phyloP scores from a whole-genome alignment of 2,888 invertebrate genomes.

The Yponomeuta cagnagella region DNA sequence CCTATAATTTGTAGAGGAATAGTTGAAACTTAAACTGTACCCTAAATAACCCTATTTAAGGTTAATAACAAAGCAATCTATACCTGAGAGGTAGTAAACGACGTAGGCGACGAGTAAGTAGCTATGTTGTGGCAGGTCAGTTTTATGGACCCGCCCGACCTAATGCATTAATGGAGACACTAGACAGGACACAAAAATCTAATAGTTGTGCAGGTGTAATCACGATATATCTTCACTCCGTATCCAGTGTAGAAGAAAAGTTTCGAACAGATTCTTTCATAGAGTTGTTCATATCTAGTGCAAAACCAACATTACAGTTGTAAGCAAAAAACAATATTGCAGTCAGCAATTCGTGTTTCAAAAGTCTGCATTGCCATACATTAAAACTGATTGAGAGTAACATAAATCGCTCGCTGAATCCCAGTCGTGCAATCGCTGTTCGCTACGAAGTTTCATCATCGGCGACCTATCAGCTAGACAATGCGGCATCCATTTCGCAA shows the following conservation, averaged over 20 bases:
- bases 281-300: background rate
- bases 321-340: background rate
- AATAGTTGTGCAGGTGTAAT: background rate
- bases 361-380: conserved; percentile 12
- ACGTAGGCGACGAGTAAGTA: conserved; percentile 27
- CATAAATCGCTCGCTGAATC: conserved; percentile 21
- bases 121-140: conserved; percentile 49
- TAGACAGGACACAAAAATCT: background rate
- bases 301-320: background rate
- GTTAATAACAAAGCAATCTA: background rate
- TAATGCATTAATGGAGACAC: conserved; percentile 17
- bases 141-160: conserved; percentile 34
- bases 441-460: conserved; percentile 27
- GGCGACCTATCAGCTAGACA: conserved; percentile 50
- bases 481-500: conserved; percentile 66
- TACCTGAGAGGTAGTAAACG: background rate
- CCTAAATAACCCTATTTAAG: background rate
- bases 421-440: background rate
- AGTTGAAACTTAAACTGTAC: background rate
- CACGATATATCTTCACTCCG: too few relatives aligned
- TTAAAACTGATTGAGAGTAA: conserved; percentile 28
- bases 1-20: background rate
- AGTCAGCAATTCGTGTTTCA: background rate
- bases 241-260: background rate
- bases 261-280: background rate